Base-by-base conservation (phyloP, 2,797 vertebrate genomes). In the Sebastes steindachneri region DNA sequence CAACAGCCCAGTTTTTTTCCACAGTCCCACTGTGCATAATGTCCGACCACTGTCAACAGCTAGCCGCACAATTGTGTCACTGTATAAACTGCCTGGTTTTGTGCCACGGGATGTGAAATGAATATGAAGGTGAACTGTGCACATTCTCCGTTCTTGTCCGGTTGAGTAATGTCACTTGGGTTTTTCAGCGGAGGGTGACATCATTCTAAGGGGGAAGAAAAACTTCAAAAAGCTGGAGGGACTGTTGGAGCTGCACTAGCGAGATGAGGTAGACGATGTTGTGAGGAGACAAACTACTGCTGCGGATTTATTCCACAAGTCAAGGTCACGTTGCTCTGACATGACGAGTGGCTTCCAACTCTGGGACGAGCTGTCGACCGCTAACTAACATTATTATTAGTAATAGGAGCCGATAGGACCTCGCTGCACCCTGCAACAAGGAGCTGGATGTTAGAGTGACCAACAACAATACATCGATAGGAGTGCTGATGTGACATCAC, bases 91-190 rank as follows among this genome's bases (percentile, higher is more conserved):
- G 85, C 77, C 79, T 80, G 86, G 77, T 90, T 87, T 79, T 60
- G 85, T 86, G 88, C 89, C 87, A 88, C 79, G 33, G 87, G 90
- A 93, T 86, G 89, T 87, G 91, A 82, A 88, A 92, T 83, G 85
- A 90, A 91, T 89, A 87, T 81, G 87, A 91, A 94, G 90, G 92
- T 93, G 92, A 94, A 91, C 87, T 72, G 86, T 80, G 83, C 80
- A 89, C 89, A 83, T 87, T 90, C 88, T 82, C 85, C 81, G 37
- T 86, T 90, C 89, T 85, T 88, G 87, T 90, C 90, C 68, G 79
- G 28, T 90, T 92, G 92, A 94, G 90, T 93, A 93, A 95, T 93
- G 92, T 89, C 88, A 93, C 82, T 90, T 89, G 88, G 89, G 85
- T 37, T 89, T 91, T 25, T 90, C 79, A 77, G 87, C 29, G 35